phyloP scores from a whole-genome alignment of 2,113 vertebrate genomes.

The Nothocercus nigrocapillus region DNA sequence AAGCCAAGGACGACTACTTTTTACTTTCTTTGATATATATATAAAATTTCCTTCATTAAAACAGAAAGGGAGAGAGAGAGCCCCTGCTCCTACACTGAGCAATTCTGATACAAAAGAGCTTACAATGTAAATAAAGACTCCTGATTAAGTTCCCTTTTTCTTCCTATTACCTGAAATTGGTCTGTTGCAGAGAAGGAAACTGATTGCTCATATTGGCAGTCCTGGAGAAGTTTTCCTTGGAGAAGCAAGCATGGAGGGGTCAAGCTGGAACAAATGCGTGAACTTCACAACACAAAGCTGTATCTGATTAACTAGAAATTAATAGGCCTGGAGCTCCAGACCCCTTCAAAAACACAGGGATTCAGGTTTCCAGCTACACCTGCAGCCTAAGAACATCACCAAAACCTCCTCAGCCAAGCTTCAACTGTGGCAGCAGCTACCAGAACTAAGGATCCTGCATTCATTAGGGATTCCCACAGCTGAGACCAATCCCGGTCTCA shows the following conservation, averaged over 20 bases:
- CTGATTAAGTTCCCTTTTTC: background rate
- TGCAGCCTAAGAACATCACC: slow-evolving; percentile 9
- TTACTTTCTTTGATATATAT: background rate
- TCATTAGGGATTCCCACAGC: background rate
- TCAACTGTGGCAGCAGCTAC: background rate
- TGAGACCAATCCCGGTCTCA: background rate
- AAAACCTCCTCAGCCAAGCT: slow-evolving; percentile 7
- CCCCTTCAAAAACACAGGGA: slow-evolving; percentile 1
- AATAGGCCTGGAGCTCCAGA: slow-evolving; percentile 9
- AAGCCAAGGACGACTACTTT: background rate
- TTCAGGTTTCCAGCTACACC: background rate
- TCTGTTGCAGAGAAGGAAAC: background rate
- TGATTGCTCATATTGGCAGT: background rate
- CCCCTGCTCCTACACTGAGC: background rate
- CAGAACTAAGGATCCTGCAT: background rate
- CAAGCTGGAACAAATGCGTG: background rate
- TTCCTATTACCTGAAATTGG: background rate
- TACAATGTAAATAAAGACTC: background rate
- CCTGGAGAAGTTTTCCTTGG: background rate
- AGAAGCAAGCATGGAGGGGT: background rate
- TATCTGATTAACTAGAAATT: background rate
- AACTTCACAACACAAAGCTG: background rate
- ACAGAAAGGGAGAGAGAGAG: background rate
- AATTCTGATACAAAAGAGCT: background rate
- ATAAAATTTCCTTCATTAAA: background rate